Evolutionary conservation across 1,140 invertebrate genomes (phyloP), one percentile per base, ranked within the genome.

Genomic region (Chironomus striatipennis): DNA sequence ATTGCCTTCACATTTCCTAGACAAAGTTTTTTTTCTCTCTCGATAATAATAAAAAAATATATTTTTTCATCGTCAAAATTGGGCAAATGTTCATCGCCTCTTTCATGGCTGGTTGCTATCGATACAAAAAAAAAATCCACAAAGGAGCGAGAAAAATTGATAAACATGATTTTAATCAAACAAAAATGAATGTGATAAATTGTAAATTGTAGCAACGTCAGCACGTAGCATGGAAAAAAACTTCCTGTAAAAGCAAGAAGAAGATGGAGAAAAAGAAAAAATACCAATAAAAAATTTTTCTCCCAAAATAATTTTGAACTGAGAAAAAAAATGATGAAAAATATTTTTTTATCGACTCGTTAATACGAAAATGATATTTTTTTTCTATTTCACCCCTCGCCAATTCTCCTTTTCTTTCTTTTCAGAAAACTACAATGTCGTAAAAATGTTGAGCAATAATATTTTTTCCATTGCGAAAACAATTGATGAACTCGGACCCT

Each of bases 361-460:
- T 57, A 57, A 57, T 57, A 57, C n/a, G 47, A 57, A 57, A 57
- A 57, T 57, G 47, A 57, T 57, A 57, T 57, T 57, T 57, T 47
- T n/a, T 34, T 34, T 34, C 24, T 5, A 34, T 34, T 34, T 57
- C 47, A 57, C 8, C 24, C 47, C 47, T 57, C 47, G n/a, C 47
- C 12, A 57, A 10, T 47, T 47, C 7, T 7, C 8, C n/a, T n/a
- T n/a, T n/a, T n/a, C n/a, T n/a, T n/a, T n/a, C n/a, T n/a, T n/a
- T n/a, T 15, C 47, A 57, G 24, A 34, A n/a, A 34, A 34, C 24
- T 34, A 34, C 24, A 34, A 2, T 57, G 47, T 57, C 47, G n/a
- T 57, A 57, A 57, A 57, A 57, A 57, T 57, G 47, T 57, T 57
- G 47, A 57, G 47, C 9, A 57, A 57, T 57, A 57, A 57, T 57